Evolutionary conservation across 2,888 invertebrate species (phyloP).

Genomic region (Nephrotoma guestfalica): DNA sequence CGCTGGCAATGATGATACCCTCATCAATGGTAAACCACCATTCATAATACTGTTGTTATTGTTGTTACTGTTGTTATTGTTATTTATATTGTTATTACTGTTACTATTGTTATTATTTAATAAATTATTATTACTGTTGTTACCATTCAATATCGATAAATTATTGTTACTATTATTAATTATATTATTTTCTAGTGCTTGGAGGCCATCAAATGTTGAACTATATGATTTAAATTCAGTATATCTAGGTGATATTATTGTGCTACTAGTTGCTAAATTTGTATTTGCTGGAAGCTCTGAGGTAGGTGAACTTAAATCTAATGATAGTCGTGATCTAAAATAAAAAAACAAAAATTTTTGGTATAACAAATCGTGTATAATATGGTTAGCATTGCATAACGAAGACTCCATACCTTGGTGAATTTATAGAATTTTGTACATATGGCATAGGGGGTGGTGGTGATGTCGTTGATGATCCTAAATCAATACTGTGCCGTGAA

Average conservation of each 20-base stretch:
- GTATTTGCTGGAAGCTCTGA: conserved; percentile 14
- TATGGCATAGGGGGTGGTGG: conserved; percentile 11
- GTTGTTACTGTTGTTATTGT: conserved; percentile 7
- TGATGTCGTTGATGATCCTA: conserved; percentile 44
- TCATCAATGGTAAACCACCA: conserved; percentile 12
- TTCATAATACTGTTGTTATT: conserved; percentile 6
- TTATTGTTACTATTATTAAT: conserved; percentile 5
- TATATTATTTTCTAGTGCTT: conserved; percentile 9
- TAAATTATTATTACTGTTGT: conserved; percentile 4
- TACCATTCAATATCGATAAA: conserved; percentile 1
- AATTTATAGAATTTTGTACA: conserved; percentile 13
- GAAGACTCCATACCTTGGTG: conserved; percentile 18
- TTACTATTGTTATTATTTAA: conserved; percentile 9
- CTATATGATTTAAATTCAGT: conserved; percentile 13
- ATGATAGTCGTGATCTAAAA: conserved; percentile 21
- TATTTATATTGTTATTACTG: conserved; percentile 12
- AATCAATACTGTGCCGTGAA: conserved; percentile 52
- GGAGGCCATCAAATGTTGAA: conserved; percentile 11
- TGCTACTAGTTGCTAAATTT: background rate
- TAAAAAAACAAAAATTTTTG: background rate
- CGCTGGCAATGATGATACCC: conserved; percentile 13
- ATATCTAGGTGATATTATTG: conserved; percentile 11
- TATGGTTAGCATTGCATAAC: background rate
- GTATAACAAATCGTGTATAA: background rate
- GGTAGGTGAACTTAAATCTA: conserved; percentile 22